Evolutionary conservation across 2,888 invertebrate species (phyloP), one percentile per base, ranked within the genome.

Genomic region (Tupiocoris notatus): DNA sequence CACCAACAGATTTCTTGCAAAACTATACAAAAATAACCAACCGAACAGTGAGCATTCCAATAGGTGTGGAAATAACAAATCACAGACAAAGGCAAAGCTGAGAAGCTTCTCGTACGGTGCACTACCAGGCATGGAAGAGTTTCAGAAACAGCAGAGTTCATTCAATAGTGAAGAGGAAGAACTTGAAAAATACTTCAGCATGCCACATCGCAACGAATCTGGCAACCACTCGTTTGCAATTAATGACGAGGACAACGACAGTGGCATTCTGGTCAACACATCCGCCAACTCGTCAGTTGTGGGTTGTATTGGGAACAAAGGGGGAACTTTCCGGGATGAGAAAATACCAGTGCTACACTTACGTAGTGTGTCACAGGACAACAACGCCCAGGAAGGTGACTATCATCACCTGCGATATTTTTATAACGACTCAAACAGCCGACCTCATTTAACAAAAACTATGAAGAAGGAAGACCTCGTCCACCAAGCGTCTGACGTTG

Each of bases 101-200:
- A 86, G 91, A 57, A 91, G 91, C 82, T 91, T 91, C 83, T 91
- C 91, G 0, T 91, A 91, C 81, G 91, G 92, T 0, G 89, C 91
- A 9, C 84, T 91, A 77, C 91, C 91, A 0, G 91, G 90, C 0
- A 84, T 91, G 79, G 91, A 91, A 79, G 91, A 91, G 82, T 88
- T 91, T 79, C 88, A 89, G 75, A 80, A 80, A 68, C 80, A 81
- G 81, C 79, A 81, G 24, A 88, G 87, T 82, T 88, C 90, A 1
- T 85, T 90, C 9, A 90, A 88, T 82, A 88, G 89, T 79, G 89
- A 90, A 80, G 88, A 89, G 59, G 81, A 79, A 58, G 85, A 86
- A 16, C 85, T 86, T 79, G 85, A 85, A 80, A 84, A 84, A 66
- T 85, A 85, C 16, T 86, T 86, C 81, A 66, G 66, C 17, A 86